phyloP scores from a whole-genome alignment of 2,888 invertebrate species.

The Isoperla grammatica region DNA sequence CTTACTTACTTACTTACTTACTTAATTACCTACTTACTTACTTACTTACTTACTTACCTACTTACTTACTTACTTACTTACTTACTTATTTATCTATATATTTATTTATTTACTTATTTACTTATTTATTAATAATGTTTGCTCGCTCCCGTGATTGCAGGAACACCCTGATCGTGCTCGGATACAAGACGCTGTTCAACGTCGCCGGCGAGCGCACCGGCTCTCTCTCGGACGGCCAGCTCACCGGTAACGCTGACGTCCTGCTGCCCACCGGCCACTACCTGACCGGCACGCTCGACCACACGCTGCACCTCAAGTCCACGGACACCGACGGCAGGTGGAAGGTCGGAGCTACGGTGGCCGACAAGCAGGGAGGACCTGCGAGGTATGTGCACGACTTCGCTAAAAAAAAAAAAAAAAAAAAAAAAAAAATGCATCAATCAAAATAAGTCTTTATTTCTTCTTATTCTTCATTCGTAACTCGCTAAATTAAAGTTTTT shows the following conservation, averaged over 20 bases:
- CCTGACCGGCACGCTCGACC: conserved; percentile 43
- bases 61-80: too few relatives aligned
- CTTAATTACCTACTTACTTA: too few relatives aligned
- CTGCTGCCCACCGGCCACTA: conserved; percentile 49
- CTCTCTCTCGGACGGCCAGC: conserved; percentile 44
- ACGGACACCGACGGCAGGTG: conserved; percentile 14
- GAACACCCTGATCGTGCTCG: conserved; percentile 48
- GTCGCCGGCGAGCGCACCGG: conserved; percentile 46
- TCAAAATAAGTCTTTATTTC: too few relatives aligned
- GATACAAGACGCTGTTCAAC: conserved; percentile 47
- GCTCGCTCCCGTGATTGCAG: conserved; percentile 36
- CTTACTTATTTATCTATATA: too few relatives aligned
- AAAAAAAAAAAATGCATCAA: too few relatives aligned
- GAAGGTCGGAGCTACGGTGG: neutral
- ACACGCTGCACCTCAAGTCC: conserved; percentile 34
- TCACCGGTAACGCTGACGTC: conserved; percentile 46
- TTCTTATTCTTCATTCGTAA: too few relatives aligned
- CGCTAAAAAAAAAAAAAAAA: too few relatives aligned
- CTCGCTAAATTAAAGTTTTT: too few relatives aligned
- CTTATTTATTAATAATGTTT: too few relatives aligned
- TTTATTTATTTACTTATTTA: too few relatives aligned
- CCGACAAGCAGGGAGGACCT: neutral
- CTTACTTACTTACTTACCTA: too few relatives aligned
- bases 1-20: too few relatives aligned
- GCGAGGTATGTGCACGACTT: neutral